Conservation (phyloP, 1,140 invertebrate genomes). For the Pogonomyrmex californicus region DNA sequence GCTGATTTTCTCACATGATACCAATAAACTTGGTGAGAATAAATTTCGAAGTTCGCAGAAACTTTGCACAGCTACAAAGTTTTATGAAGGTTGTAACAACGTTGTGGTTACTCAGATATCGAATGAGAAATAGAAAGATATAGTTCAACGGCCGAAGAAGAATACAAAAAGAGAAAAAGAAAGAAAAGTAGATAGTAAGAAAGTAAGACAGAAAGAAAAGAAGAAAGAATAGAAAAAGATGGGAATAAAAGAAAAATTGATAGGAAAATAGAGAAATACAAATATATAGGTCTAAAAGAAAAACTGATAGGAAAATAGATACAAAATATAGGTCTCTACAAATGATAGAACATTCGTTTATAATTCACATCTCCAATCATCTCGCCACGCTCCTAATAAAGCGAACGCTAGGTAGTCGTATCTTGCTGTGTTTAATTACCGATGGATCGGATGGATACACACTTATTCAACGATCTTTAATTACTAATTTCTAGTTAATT, state of each 20-base stretch:
- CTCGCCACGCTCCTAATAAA: no score
- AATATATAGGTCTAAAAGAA: background rate
- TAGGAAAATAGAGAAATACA: slow-evolving; percentile 9
- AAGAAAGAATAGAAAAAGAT: background rate
- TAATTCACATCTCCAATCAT: no score
- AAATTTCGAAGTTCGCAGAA: slow-evolving; percentile 53
- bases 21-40: slow-evolving; percentile 49
- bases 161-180: slow-evolving; percentile 6
- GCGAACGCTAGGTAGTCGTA: no score
- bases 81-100: slow-evolving; percentile 64
- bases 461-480: no score
- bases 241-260: background rate
- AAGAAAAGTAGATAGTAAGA: background rate
- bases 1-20: slow-evolving; percentile 26
- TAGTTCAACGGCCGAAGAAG: slow-evolving; percentile 2
- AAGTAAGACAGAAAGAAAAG: background rate
- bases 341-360: no score
- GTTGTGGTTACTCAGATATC: slow-evolving; percentile 42
- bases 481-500: no score
- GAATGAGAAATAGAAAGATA: slow-evolving; percentile 56
- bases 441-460: no score
- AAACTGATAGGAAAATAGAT: no score
- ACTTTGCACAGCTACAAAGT: slow-evolving; percentile 54
- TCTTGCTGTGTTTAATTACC: no score
- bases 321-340: no score